phyloP scores from a whole-genome alignment of 2,113 vertebrate species.

The Eidolon helvum region DNA sequence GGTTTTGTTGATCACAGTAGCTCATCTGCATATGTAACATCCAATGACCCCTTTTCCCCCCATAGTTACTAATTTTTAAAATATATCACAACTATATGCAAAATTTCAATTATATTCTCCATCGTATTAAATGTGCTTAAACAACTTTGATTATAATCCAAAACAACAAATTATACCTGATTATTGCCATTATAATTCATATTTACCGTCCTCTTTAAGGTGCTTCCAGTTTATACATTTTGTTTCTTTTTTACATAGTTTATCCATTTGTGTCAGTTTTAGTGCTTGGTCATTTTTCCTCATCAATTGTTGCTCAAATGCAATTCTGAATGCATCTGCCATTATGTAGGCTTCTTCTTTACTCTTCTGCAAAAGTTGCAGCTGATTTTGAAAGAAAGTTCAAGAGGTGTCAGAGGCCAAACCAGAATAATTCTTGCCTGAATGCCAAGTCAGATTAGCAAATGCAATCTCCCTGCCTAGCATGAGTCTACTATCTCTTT shows the following conservation, averaged over 20 bases:
- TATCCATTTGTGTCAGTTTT: conserved; percentile 83
- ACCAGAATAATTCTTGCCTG: neutral
- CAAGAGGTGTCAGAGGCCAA: neutral
- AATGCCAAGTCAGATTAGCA: neutral
- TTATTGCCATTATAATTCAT: neutral
- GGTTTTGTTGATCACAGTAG: neutral
- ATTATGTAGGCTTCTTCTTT: conserved; percentile 91
- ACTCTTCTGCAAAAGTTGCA: conserved; percentile 85
- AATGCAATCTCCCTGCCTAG: neutral
- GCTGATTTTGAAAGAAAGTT: conserved; percentile 80
- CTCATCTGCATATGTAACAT: neutral
- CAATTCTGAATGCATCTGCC: conserved; percentile 94
- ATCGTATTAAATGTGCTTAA: neutral
- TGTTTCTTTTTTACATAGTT: conserved; percentile 75
- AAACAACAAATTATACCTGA: neutral
- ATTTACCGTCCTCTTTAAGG: conserved; percentile 81
- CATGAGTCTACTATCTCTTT: neutral
- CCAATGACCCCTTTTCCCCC: neutral
- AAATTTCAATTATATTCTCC: neutral
- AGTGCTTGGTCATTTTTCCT: conserved; percentile 89
- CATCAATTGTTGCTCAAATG: conserved; percentile 94
- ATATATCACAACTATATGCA: neutral
- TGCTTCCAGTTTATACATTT: conserved; percentile 76
- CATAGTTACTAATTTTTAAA: neutral
- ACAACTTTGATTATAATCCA: neutral